phyloP scores from a whole-genome alignment of 2,888 invertebrate species.

The Lycocerus yunnanus region DNA sequence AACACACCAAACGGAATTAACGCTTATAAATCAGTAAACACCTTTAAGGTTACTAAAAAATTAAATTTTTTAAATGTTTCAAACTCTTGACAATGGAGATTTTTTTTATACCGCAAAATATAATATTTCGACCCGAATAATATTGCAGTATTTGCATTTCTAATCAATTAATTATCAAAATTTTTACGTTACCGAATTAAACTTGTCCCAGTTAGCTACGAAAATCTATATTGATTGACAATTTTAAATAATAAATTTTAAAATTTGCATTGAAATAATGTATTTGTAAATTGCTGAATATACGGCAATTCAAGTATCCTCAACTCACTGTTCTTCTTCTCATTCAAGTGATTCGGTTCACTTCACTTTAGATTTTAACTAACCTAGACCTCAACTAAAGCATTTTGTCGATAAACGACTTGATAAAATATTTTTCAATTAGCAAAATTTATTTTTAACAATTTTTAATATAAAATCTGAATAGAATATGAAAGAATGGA shows the following conservation, averaged over 20 bases:
- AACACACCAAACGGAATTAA: too few relatives aligned
- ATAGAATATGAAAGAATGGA: too few relatives aligned
- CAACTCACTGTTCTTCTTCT: conserved; percentile 18
- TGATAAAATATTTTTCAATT: not conserved
- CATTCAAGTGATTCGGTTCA: conserved; percentile 20
- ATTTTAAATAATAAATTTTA: not conserved
- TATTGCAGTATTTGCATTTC: not conserved
- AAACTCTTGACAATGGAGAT: too few relatives aligned
- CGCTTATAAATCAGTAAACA: too few relatives aligned
- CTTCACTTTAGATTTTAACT: conserved; percentile 21
- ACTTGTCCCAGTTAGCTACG: not conserved
- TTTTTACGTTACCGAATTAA: not conserved
- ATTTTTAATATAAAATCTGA: not conserved
- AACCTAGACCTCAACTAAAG: conserved; percentile 32
- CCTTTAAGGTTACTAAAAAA: too few relatives aligned
- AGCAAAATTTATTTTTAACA: not conserved
- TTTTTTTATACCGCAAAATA: too few relatives aligned
- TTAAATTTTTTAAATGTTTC: too few relatives aligned
- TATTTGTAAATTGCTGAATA: conserved; percentile 34
- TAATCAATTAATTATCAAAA: not conserved
- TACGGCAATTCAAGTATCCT: conserved; percentile 30
- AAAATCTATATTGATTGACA: not conserved
- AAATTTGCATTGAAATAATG: conserved; percentile 14
- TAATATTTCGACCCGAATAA: too few relatives aligned
- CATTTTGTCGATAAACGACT: conserved; percentile 23